Conservation (phyloP, 2,113 vertebrate species). For the Chascanopsetta lugubris region DNA sequence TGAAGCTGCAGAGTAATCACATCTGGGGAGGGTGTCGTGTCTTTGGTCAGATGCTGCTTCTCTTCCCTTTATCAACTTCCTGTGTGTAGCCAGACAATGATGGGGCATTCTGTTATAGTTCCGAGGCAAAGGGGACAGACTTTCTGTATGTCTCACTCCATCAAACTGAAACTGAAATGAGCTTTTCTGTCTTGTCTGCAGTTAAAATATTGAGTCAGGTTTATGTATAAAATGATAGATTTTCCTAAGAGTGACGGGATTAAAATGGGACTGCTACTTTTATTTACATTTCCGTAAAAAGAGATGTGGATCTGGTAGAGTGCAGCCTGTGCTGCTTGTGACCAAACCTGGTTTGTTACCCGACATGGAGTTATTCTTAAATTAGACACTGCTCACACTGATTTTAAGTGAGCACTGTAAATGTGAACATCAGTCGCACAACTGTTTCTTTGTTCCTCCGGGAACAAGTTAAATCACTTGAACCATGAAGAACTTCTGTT, state of each 20-base stretch:
- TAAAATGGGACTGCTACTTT: too few species aligned
- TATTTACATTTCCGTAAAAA: too few species aligned
- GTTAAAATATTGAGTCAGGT: not conserved
- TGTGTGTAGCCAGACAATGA: constrained; percentile 8
- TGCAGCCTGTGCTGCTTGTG: too few species aligned
- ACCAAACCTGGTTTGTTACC: too few species aligned
- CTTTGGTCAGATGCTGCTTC: constrained; percentile 24
- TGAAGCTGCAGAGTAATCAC: constrained; percentile 40
- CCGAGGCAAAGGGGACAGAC: not conserved
- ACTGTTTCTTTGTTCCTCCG: not conserved
- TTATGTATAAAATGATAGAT: too few species aligned
- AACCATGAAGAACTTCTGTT: not conserved
- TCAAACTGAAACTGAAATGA: constrained; percentile 7
- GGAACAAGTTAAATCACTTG: not conserved
- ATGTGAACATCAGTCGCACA: too few species aligned
- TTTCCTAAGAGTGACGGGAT: too few species aligned
- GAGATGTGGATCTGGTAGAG: too few species aligned
- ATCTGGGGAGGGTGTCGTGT: not conserved
- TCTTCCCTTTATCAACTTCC: constrained; percentile 48
- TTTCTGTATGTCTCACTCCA: not conserved
- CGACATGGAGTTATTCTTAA: too few species aligned
- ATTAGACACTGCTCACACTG: too few species aligned
- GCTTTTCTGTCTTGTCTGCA: constrained; percentile 45
- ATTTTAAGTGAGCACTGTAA: too few species aligned
- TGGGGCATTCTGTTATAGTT: constrained; percentile 17